Conservation (phyloP, 30 jellyfish, hydroid and myxozoan genomes). For the Aurelia sp. region DNA sequence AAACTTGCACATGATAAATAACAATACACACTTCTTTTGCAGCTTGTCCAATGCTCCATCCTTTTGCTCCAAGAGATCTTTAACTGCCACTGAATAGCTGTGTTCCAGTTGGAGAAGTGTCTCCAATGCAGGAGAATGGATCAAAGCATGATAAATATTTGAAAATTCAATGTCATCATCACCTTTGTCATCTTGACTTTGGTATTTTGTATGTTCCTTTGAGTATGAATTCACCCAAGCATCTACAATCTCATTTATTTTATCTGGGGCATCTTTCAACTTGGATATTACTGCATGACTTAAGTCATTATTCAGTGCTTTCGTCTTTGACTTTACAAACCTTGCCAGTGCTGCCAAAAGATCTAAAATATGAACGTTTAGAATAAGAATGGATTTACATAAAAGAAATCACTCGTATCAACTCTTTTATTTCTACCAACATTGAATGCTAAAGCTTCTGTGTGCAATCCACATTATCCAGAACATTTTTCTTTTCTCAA, state of each 20-base stretch:
- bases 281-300: slow-evolving; percentile 1
- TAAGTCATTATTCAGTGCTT: slow-evolving; percentile 45
- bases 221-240: slow-evolving; percentile 76
- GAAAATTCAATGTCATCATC: slow-evolving; percentile 77
- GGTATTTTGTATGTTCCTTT: slow-evolving; percentile 52
- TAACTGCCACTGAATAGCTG: slow-evolving; percentile 82
- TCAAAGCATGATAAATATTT: slow-evolving; percentile 81
- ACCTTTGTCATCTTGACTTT: slow-evolving; percentile 39
- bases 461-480: no score
- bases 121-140: slow-evolving; percentile 97
- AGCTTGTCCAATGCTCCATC: slow-evolving; percentile 66
- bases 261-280: slow-evolving; percentile 34
- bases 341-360: slow-evolving; percentile 54
- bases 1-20: neutral
- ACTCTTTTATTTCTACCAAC: no score
- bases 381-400: no score
- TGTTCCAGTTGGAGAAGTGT: slow-evolving; percentile 86
- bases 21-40: slow-evolving; percentile 55
- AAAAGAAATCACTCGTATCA: no score
- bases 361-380: slow-evolving; percentile 24
- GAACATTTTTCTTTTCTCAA: no score
- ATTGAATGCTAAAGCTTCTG: no score
- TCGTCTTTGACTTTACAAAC: slow-evolving; percentile 67
- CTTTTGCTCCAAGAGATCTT: slow-evolving; percentile 71
- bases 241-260: slow-evolving; percentile 14